Percentiles rank a stretch among this genome's conserved stretches.
These are phyloP conservation scores for Plecotus auritus DNA, from an alignment of 2,113 vertebrate genomes.

Conservation along the genomic window DNA sequence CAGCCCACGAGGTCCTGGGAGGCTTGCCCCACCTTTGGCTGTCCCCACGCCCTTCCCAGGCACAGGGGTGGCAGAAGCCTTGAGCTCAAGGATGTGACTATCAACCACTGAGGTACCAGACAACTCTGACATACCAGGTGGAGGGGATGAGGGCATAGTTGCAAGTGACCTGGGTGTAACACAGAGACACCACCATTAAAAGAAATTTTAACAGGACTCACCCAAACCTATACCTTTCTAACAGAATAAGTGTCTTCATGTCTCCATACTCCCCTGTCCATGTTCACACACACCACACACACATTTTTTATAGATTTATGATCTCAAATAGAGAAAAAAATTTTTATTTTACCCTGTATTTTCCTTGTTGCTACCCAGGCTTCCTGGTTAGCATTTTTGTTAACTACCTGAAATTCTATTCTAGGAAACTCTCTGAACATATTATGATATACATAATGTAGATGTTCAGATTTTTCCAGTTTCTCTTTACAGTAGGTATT, in stretches of 20 bases:
- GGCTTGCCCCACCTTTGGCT: neutral
- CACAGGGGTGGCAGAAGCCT: neutral
- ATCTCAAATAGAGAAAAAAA: neutral
- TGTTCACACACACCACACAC: neutral
- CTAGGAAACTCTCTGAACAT: neutral
- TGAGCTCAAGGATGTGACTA: neutral
- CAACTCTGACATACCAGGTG: neutral
- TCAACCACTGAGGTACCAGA: neutral
- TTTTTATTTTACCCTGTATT: neutral
- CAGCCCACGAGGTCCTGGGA: neutral
- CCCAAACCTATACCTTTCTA: neutral
- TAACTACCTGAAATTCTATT: neutral
- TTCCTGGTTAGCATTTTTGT: neutral
- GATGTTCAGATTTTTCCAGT: neutral
- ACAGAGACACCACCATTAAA: neutral
- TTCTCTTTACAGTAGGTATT: neutral
- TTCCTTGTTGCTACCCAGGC: neutral
- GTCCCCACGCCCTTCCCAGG: neutral
- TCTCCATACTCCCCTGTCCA: neutral
- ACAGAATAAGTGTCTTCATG: neutral
- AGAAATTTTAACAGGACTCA: neutral
- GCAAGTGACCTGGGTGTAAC: neutral
- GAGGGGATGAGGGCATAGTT: neutral
- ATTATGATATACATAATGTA: neutral
- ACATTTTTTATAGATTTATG: neutral